Evolutionary conservation across 2,888 invertebrate genomes (phyloP).

Genomic region (Maniola hyperantus): DNA sequence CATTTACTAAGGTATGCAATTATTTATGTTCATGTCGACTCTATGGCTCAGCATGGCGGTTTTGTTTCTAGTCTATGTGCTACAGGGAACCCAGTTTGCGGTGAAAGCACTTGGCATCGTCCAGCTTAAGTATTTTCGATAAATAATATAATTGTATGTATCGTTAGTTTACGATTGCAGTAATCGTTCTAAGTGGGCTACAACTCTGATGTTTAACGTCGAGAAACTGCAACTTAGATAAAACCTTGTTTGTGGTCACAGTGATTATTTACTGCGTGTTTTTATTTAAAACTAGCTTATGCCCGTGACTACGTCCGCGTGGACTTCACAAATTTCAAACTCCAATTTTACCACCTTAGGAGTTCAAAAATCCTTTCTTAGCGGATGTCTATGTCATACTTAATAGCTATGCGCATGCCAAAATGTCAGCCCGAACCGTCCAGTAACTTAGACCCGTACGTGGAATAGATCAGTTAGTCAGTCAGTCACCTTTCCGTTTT

Average conservation of each 20-base stretch:
- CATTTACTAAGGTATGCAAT: not conserved
- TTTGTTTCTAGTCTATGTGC: conserved; percentile 30
- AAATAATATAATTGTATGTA: conserved; percentile 16
- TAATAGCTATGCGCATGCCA: no score
- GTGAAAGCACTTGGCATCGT: conserved; percentile 31
- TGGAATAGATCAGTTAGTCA: no score
- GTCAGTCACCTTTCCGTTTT: no score
- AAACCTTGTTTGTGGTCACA: conserved; percentile 7
- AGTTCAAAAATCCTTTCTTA: no score
- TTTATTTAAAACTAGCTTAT: no score
- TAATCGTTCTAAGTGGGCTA: conserved; percentile 12
- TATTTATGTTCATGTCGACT: conserved; percentile 26
- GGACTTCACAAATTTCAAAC: no score
- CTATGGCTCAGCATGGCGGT: conserved; percentile 28
- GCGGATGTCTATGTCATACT: no score
- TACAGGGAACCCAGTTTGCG: conserved; percentile 33
- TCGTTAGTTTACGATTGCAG: conserved; percentile 13
- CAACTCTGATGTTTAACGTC: conserved; percentile 3
- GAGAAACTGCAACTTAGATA: not conserved
- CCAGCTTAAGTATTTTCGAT: conserved; percentile 13
- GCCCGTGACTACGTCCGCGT: no score
- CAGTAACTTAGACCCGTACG: no score
- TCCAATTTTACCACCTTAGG: no score
- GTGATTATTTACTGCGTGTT: not conserved
- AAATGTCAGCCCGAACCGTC: no score